Base-by-base conservation (phyloP, 64 coral and sea anemone species). In the Actinia tenebrosa region DNA sequence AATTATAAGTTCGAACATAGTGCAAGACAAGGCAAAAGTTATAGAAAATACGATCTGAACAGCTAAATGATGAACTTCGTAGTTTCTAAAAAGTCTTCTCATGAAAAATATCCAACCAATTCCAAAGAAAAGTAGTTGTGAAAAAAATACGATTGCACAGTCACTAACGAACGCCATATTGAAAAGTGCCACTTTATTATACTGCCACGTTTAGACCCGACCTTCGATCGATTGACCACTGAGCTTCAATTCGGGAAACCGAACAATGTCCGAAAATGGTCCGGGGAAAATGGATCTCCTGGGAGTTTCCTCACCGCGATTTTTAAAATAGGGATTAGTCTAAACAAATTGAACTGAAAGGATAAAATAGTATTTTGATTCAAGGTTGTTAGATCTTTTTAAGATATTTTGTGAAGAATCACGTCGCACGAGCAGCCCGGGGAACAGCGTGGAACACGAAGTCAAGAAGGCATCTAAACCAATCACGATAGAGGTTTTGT, bases 81-180 rank as follows among this genome's bases (percentile, higher is more conserved):
- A 99, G 79, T 99, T 95, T 79, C 92, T 99, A 69, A 99, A 99
- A 43, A 99, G 90, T 88, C 97, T 92, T 87, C 97, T 95, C 97
- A 95, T 95, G 69, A 99, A 99, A 42, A 99, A 99, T 86, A 99
- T 91, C 97, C 97, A 99, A 23, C 97, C 97, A 82, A 99, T 90
- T 46, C 91, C 93, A 45, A 99, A 99, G 89, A 99, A 99, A 64
- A 99, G 86, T 52, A 91, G 89, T 17, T 99, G 93, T 56, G 97
- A 99, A 19, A 91, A 86, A 77, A 99, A 95, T 7, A 99, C 93
- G 53, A 99, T 92, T n/a, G 89, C 84, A 81, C 86, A 99, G 75
- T 99, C 97, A 43, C 90, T 87, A 27, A 91, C 66, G 84, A 99
- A 95, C 59, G 97, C 94, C 97, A 99, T 99, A 25, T 92, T 92